Percentiles rank a stretch among this genome's conserved stretches.
Evolutionary conservation across 2,113 vertebrate genomes (phyloP).

Genomic region (Corythoichthys haematopterus): DNA sequence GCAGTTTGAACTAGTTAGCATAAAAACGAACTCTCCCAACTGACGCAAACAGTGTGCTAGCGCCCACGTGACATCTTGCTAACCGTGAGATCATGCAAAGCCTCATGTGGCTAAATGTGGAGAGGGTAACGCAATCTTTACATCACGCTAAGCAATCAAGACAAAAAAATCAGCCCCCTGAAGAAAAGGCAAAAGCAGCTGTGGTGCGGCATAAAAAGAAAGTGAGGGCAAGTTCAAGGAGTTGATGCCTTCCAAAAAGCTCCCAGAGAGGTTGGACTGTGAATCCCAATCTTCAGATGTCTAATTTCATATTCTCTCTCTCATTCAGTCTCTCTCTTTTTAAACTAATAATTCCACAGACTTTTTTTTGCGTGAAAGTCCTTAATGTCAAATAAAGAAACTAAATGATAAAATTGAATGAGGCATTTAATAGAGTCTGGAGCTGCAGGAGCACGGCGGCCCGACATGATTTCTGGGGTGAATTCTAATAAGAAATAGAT

Average conservation of each 20-base stretch:
- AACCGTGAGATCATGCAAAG: neutral
- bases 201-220: neutral
- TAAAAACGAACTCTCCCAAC: neutral
- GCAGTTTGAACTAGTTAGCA: too few relatives aligned
- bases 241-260: neutral
- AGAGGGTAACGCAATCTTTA: neutral
- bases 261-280: constrained; percentile 11
- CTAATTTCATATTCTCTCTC: constrained; percentile 25
- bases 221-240: neutral
- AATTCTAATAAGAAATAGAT: constrained; percentile 70
- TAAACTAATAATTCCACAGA: constrained; percentile 45
- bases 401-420: constrained; percentile 63
- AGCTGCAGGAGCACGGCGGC: constrained; percentile 54
- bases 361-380: constrained; percentile 46
- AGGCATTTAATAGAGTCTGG: constrained; percentile 67
- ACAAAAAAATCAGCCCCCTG: neutral
- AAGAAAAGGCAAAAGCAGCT: neutral
- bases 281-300: constrained; percentile 31
- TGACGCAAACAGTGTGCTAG: neutral
- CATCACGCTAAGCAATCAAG: constrained; percentile 1
- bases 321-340: constrained; percentile 5
- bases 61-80: neutral
- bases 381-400: constrained; percentile 68
- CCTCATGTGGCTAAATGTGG: neutral
- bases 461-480: constrained; percentile 64